Conservation (phyloP, 2,888 invertebrate species). For the Bugulina stolonifera region DNA sequence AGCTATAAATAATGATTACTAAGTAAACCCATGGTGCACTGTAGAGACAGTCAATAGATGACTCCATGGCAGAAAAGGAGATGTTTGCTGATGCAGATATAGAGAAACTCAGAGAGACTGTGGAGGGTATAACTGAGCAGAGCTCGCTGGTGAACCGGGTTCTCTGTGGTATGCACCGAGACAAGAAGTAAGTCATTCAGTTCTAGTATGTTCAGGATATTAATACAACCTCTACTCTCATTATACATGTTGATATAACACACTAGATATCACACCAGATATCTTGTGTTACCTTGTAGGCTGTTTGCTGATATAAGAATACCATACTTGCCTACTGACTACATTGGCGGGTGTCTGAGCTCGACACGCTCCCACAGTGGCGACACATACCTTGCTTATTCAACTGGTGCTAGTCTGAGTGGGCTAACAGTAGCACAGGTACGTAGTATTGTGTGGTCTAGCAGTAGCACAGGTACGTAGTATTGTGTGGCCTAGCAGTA, state of each 20-base stretch:
- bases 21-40: too few relatives aligned
- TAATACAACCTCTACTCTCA: too few relatives aligned
- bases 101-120: not conserved
- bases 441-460: not conserved
- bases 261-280: too few relatives aligned
- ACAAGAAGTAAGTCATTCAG: not conserved
- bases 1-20: too few relatives aligned
- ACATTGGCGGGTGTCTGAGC: constrained; percentile 3
- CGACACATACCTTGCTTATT: not conserved
- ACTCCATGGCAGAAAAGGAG: too few relatives aligned
- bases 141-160: not conserved
- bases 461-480: not conserved
- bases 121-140: not conserved
- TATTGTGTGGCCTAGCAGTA: not conserved
- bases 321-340: not conserved
- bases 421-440: not conserved
- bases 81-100: not conserved
- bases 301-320: not conserved
- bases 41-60: too few relatives aligned
- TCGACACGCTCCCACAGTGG: not conserved
- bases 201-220: too few relatives aligned
- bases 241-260: too few relatives aligned
- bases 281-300: too few relatives aligned
- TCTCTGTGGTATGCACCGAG: constrained; percentile 3
- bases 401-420: not conserved